Evolutionary conservation across 1,140 invertebrate genomes (phyloP).

Genomic region (Hycleus phaleratus): DNA sequence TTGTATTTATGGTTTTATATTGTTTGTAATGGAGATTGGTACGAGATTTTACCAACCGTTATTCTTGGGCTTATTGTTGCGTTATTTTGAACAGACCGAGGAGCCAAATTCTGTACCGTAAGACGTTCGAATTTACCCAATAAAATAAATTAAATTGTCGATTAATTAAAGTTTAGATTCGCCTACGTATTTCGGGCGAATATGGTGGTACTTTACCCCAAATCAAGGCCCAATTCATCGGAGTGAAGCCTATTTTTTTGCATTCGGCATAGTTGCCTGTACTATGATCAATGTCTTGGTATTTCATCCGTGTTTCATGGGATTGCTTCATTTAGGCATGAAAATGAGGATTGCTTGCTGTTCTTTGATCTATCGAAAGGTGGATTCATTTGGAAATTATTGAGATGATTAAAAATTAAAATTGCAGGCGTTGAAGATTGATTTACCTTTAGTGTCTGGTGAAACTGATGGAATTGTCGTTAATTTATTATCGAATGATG

Average conservation of each 20-base stretch:
- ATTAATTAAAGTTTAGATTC: constrained; percentile 9
- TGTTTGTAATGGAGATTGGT: constrained; percentile 37
- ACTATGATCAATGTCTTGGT: constrained; percentile 46
- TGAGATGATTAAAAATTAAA: constrained; percentile 17
- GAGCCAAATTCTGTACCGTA: constrained; percentile 21
- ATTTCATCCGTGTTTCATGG: constrained; percentile 66
- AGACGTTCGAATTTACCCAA: neutral
- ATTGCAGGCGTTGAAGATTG: constrained; percentile 46
- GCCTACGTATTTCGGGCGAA: constrained; percentile 25
- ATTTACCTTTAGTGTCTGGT: constrained; percentile 55
- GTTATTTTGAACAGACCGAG: constrained; percentile 27
- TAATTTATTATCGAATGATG: constrained; percentile 79
- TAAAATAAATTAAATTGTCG: neutral
- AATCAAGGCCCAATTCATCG: constrained; percentile 40
- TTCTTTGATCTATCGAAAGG: constrained; percentile 76
- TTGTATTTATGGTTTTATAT: constrained; percentile 34
- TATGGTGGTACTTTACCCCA: constrained; percentile 19
- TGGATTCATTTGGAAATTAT: constrained; percentile 41
- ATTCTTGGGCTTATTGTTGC: constrained; percentile 30
- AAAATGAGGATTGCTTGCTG: constrained; percentile 71
- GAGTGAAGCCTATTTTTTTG: constrained; percentile 52
- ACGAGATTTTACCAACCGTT: constrained; percentile 30
- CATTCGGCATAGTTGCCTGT: constrained; percentile 49
- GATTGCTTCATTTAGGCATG: constrained; percentile 59
- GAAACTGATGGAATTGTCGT: constrained; percentile 78